Conservation (phyloP, 1,140 invertebrate genomes). For the Capitella teleta region DNA sequence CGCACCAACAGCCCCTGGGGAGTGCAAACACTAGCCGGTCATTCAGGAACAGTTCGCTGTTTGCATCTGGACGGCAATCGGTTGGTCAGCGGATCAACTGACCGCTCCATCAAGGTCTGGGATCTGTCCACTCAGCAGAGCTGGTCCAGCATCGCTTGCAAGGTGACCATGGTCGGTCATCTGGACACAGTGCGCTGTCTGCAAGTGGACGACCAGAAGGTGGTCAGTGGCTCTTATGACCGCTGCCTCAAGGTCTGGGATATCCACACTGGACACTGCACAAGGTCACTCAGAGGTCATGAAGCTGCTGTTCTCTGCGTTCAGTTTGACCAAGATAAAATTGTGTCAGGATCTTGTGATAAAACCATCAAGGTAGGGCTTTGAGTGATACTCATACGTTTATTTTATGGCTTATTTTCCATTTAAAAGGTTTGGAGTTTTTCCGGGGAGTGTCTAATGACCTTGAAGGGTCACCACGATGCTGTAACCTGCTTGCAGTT, state of each 20-base stretch:
- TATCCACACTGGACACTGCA: conserved; percentile 40
- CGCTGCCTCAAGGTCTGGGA: conserved; percentile 47
- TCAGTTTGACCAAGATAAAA: conserved; percentile 46
- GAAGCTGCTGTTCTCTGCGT: conserved; percentile 46
- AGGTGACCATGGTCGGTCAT: conserved; percentile 48
- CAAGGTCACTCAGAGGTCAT: conserved; percentile 42
- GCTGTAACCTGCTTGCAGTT: conserved; percentile 47
- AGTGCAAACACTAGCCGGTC: conserved; percentile 48
- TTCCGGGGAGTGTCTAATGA: conserved; percentile 38
- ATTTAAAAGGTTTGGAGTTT: conserved; percentile 41
- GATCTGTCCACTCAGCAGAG: conserved; percentile 45
- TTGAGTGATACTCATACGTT: not conserved
- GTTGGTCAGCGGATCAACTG: conserved; percentile 46
- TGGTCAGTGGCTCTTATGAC: conserved; percentile 47
- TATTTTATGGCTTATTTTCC: not conserved
- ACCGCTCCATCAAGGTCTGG: conserved; percentile 49
- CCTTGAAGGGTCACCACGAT: conserved; percentile 43
- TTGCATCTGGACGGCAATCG: conserved; percentile 46
- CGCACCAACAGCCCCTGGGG: conserved; percentile 48
- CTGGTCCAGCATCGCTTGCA: conserved; percentile 50
- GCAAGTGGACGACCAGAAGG: conserved; percentile 46
- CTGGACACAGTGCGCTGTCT: conserved; percentile 45
- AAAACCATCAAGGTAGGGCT: conserved; percentile 45
- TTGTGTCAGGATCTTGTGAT: conserved; percentile 49
- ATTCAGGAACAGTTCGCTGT: conserved; percentile 48